Conservation (phyloP, 2,113 vertebrate genomes). For the Mesitornis unicolor region DNA sequence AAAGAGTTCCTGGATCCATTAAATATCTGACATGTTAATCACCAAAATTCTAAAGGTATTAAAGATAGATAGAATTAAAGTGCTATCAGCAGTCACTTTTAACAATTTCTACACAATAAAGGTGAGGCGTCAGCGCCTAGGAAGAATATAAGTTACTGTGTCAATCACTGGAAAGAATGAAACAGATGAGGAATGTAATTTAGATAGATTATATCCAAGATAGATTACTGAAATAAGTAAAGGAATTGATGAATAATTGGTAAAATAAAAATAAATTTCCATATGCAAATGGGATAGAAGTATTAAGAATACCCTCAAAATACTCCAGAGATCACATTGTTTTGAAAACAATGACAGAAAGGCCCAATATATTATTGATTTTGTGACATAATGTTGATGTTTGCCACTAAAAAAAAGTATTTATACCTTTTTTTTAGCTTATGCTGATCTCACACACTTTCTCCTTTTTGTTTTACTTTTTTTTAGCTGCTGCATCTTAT, state of each 20-base stretch:
- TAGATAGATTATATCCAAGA: not conserved
- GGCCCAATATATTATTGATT: not conserved
- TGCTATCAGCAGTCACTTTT: not conserved
- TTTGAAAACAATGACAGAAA: not conserved
- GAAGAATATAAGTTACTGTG: not conserved
- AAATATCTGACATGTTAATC: not conserved
- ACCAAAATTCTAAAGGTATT: not conserved
- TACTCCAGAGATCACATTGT: not conserved
- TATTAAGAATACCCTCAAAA: not conserved
- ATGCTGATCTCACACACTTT: not conserved
- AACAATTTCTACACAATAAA: not conserved
- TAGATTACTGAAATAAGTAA: not conserved
- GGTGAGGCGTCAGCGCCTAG: not conserved
- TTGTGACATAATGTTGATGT: not conserved
- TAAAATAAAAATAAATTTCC: not conserved
- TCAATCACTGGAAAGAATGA: not conserved
- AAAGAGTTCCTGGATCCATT: not conserved
- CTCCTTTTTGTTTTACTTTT: not conserved
- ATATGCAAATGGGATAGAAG: not conserved
- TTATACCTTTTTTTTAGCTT: not conserved
- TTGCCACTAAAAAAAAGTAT: not conserved
- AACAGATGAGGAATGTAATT: not conserved
- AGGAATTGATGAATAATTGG: not conserved
- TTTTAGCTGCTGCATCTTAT: not conserved
- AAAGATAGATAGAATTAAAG: not conserved